Evolutionary conservation across 2,888 invertebrate genomes (phyloP).

Genomic region (Platerodrilus igneus): DNA sequence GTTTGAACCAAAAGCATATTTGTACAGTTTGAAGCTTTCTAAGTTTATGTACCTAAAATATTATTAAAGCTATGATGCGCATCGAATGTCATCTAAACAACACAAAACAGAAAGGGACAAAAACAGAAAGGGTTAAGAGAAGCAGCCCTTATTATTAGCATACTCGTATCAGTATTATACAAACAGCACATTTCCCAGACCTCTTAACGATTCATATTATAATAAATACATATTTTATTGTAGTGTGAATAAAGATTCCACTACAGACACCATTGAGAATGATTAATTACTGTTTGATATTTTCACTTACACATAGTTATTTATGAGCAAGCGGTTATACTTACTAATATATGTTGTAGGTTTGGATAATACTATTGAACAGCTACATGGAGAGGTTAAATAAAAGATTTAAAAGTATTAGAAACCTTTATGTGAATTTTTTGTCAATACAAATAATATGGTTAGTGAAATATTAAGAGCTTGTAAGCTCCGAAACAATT

Average conservation of each 20-base stretch:
- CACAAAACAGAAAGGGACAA: slow-evolving; percentile 15
- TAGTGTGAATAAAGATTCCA: slow-evolving; percentile 29
- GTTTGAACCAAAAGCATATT: too few relatives aligned
- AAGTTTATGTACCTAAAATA: too few relatives aligned
- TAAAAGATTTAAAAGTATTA: too few relatives aligned
- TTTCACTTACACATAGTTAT: slow-evolving; percentile 32
- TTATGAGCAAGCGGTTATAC: slow-evolving; percentile 22
- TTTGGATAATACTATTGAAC: too few relatives aligned
- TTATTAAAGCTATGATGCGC: slow-evolving; percentile 25
- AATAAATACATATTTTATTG: slow-evolving; percentile 35
- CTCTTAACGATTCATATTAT: slow-evolving; percentile 28
- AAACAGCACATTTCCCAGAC: slow-evolving; percentile 21
- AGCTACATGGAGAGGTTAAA: too few relatives aligned
- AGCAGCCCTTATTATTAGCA: slow-evolving; percentile 19
- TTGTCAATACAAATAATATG: too few relatives aligned
- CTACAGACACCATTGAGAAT: slow-evolving; percentile 25
- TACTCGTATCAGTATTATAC: slow-evolving; percentile 21
- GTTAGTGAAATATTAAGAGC: too few relatives aligned
- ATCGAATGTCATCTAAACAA: slow-evolving; percentile 28
- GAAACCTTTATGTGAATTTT: too few relatives aligned
- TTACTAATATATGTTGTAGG: slow-evolving; percentile 21
- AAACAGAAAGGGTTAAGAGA: slow-evolving; percentile 17
- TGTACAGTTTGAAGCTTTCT: too few relatives aligned
- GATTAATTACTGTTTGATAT: slow-evolving; percentile 35
- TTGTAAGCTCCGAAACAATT: too few relatives aligned